A percentile compares a stretch with the other conserved stretches of the same genome.
Conservation (phyloP, 2,888 invertebrate species). For the Bombyx huttoni region DNA sequence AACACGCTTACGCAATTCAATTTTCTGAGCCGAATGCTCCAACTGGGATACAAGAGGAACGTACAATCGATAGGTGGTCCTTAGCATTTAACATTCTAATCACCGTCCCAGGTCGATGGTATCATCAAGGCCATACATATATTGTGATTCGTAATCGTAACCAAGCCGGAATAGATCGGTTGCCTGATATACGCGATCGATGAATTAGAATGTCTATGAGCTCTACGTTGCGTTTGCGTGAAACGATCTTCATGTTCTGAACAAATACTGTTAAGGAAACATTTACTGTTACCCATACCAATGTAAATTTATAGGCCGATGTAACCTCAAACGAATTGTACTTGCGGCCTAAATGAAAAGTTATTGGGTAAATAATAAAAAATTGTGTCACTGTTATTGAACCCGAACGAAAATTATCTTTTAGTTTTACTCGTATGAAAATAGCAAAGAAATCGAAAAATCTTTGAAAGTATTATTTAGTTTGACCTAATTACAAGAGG, state of each 20-base stretch:
- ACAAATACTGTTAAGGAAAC: constrained; percentile 24
- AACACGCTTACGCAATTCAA: constrained; percentile 18
- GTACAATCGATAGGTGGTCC: constrained; percentile 53
- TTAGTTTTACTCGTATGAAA: too few species aligned
- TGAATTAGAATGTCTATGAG: constrained; percentile 40
- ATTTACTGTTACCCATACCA: constrained; percentile 32
- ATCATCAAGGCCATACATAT: constrained; percentile 51
- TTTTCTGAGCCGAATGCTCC: constrained; percentile 20
- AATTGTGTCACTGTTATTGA: neutral
- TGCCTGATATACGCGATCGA: constrained; percentile 42
- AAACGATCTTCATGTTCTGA: constrained; percentile 31
- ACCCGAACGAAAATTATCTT: too few species aligned
- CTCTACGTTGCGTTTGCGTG: constrained; percentile 28
- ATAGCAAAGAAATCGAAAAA: too few species aligned
- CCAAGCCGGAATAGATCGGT: constrained; percentile 56
- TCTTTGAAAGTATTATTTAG: too few species aligned
- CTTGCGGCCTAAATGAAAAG: neutral
- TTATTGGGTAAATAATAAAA: neutral
- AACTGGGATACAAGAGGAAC: constrained; percentile 13
- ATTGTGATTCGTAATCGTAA: constrained; percentile 55
- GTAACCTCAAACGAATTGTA: constrained; percentile 2
- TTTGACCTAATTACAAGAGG: too few species aligned
- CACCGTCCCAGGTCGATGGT: constrained; percentile 35
- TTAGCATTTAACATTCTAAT: constrained; percentile 50
- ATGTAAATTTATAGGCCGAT: constrained; percentile 25